Evolutionary conservation across 2,113 vertebrate species (phyloP).

Genomic region (Solenodon paradoxus): DNA sequence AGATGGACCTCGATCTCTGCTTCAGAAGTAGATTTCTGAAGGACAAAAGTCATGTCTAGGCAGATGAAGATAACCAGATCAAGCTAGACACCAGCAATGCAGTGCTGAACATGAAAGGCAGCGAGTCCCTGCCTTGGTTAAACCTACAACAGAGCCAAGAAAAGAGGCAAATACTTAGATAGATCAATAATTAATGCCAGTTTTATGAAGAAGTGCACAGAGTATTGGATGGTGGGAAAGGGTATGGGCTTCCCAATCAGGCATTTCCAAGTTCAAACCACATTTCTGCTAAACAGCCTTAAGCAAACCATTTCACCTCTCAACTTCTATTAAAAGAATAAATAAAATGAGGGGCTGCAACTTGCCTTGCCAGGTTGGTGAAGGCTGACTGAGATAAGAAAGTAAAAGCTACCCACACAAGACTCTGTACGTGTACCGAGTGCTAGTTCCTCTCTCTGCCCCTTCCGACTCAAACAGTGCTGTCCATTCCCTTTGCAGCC

Average conservation of each 20-base stretch:
- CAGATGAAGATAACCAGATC: background rate
- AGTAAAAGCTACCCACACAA: background rate
- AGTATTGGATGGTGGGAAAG: background rate
- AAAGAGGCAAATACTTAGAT: background rate
- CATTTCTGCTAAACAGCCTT: background rate
- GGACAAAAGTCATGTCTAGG: background rate
- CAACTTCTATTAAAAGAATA: slow-evolving; percentile 3
- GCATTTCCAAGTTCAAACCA: background rate
- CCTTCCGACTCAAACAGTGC: background rate
- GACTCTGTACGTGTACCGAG: background rate
- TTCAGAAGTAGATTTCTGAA: background rate
- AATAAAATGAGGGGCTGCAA: background rate
- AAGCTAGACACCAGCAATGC: too few relatives aligned
- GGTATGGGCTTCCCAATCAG: background rate
- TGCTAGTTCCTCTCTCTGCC: background rate
- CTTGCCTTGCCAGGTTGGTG: background rate
- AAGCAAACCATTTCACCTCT: background rate
- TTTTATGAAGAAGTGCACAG: background rate
- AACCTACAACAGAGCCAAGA: background rate
- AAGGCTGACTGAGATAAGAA: background rate
- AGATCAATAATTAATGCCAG: background rate
- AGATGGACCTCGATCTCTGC: background rate
- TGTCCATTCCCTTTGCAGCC: background rate
- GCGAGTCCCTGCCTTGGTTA: background rate
- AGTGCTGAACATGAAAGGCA: background rate